These are phyloP conservation scores for Halichoerus grypus DNA, from an alignment of 2,113 vertebrate genomes.

Conservation along the genomic window DNA sequence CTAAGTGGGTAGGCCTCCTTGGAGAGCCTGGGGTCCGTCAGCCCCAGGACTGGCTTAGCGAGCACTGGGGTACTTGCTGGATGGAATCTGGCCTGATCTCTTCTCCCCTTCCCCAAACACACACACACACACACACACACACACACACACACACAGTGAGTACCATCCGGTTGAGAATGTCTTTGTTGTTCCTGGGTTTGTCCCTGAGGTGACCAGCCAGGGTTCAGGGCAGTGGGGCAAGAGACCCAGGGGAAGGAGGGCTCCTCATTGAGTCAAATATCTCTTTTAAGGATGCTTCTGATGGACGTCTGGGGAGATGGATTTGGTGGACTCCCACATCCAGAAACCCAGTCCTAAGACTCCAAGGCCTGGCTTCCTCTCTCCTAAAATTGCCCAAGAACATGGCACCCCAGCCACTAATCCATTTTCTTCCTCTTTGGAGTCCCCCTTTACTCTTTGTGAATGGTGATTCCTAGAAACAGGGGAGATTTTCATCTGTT, in stretches of 20 bases:
- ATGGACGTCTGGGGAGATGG: neutral
- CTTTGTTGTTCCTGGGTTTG: neutral
- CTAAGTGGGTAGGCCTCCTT: neutral
- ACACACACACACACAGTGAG: neutral
- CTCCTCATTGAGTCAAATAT: neutral
- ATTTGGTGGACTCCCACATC: neutral
- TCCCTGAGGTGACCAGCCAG: neutral
- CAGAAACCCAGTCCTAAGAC: neutral
- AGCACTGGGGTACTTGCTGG: neutral
- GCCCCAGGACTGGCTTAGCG: neutral
- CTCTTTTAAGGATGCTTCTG: neutral
- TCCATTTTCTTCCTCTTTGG: neutral
- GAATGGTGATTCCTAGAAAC: neutral
- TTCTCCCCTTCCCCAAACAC: neutral
- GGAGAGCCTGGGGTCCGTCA: neutral
- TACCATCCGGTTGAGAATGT: neutral
- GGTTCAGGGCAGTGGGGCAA: neutral
- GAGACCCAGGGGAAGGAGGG: neutral
- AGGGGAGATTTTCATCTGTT: neutral
- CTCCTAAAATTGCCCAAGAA: neutral
- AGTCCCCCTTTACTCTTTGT: neutral
- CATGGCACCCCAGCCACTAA: neutral
- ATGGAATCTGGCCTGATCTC: neutral
- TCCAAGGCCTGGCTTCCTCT: neutral
- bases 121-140: neutral